Conservation (phyloP, 2,797 vertebrate species). For the Varecia variegata region DNA sequence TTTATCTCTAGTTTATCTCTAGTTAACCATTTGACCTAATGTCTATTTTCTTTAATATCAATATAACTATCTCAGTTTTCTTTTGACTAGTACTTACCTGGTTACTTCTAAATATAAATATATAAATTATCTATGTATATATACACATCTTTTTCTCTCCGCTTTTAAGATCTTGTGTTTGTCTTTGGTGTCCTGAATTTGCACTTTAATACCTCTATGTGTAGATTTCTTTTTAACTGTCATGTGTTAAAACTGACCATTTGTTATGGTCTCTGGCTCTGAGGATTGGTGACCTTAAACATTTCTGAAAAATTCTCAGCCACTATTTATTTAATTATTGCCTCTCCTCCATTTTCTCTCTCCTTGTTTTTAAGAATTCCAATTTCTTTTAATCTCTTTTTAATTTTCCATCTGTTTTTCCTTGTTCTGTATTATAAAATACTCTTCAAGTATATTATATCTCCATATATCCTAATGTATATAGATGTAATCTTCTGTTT, state of each 20-base stretch:
- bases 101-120: neutral
- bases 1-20: neutral
- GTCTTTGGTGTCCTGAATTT: neutral
- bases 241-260: no score
- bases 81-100: neutral
- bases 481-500: neutral
- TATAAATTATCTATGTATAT: neutral
- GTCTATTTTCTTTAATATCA: neutral
- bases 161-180: neutral
- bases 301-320: neutral
- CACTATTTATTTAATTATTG: neutral
- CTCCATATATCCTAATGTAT: neutral
- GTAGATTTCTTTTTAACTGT: neutral
- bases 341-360: neutral
- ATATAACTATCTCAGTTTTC: neutral
- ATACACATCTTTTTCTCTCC: neutral
- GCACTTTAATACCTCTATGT: neutral
- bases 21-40: neutral
- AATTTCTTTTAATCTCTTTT: neutral
- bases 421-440: neutral
- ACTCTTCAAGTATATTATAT: neutral
- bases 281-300: neutral
- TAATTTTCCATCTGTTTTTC: neutral
- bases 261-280: neutral
- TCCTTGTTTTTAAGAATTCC: neutral